Base-by-base conservation (phyloP, 2,888 invertebrate species). In the Bellardia bayeri region DNA sequence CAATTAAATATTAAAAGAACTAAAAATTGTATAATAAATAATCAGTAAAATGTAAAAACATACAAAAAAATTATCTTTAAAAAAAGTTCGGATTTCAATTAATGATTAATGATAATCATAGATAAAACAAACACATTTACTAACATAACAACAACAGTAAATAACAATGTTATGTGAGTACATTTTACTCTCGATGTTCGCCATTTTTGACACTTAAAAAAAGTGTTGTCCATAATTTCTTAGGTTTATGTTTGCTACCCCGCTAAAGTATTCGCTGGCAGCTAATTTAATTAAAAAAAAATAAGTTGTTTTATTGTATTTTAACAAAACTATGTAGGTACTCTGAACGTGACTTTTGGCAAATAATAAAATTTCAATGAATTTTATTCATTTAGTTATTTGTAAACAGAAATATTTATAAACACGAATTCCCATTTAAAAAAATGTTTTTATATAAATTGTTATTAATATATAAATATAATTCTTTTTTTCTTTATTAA, bases 291-390 rank as follows among this genome's bases (percentile, higher is more conserved):
- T 11, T 45, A 45, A 45, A 45, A 45, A 45, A 6, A 11, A 45
- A n/a, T 14, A 51, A n/a, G 3, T 51, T 51, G 3, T 37, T 56
- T 54, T 56, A 11, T 23, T 3, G 37, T 30, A 58, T 9, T 61
- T 30, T 14, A 16, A 61, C 8, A n/a, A 63, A 33, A 61, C 51
- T 49, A 40, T 51, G 40, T n/a, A n/a, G n/a, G n/a, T 11, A 23
- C 23, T 40, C 51, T 9, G 51, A 51, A 64, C 76, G 76, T 76
- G 76, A 64, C 64, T 76, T 63, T 33, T 40, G 23, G 42, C 11
- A 54, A 54, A 64, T 23, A 23, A 40, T 40, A 11, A 23, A 76
- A 40, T 49, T 37, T 63, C 37, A 33, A n/a, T 75, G 49, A 63
- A 72, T 8, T 30, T 23, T 40, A 8, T 30, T 8, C 6, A 37